Evolutionary conservation across 2,888 invertebrate species (phyloP).

Genomic region (Morpho achilles): DNA sequence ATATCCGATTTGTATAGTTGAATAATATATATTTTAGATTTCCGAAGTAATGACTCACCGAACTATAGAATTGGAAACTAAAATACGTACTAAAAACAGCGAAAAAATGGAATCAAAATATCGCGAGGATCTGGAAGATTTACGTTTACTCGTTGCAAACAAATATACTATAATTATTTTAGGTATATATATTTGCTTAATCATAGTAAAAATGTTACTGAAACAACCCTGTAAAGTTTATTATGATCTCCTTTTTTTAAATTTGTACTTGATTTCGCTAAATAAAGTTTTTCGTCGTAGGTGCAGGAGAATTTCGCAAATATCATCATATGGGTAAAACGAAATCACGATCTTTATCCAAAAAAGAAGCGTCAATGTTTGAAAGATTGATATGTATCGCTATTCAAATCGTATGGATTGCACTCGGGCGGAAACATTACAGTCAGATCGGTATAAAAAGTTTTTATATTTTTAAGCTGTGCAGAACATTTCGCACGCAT

Average conservation of each 20-base stretch:
- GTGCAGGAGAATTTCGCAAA: constrained; percentile 49
- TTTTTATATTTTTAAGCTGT: constrained; percentile 1
- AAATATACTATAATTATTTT: constrained; percentile 73
- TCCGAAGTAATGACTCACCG: constrained; percentile 66
- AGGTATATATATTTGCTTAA: constrained; percentile 39
- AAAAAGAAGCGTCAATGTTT: constrained; percentile 71
- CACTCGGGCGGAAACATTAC: constrained; percentile 71
- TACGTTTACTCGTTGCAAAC: constrained; percentile 75
- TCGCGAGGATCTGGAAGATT: constrained; percentile 70
- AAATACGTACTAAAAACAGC: constrained; percentile 60
- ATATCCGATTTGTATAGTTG: too few species aligned
- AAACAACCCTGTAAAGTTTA: not conserved
- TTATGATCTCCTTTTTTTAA: not conserved
- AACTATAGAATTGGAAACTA: constrained; percentile 54
- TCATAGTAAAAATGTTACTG: too few species aligned
- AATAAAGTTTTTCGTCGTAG: constrained; percentile 27
- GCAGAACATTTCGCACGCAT: too few species aligned
- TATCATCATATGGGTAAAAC: constrained; percentile 74
- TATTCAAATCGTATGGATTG: constrained; percentile 78
- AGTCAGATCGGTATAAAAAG: constrained; percentile 67
- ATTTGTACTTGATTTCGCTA: too few species aligned
- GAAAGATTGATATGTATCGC: constrained; percentile 71
- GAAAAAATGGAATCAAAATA: constrained; percentile 48
- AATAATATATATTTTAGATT: constrained; percentile 38
- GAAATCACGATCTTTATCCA: constrained; percentile 65